These are phyloP conservation scores for Poecilia gillii DNA, from an alignment of 2,797 vertebrate genomes.

Conservation along the genomic window DNA sequence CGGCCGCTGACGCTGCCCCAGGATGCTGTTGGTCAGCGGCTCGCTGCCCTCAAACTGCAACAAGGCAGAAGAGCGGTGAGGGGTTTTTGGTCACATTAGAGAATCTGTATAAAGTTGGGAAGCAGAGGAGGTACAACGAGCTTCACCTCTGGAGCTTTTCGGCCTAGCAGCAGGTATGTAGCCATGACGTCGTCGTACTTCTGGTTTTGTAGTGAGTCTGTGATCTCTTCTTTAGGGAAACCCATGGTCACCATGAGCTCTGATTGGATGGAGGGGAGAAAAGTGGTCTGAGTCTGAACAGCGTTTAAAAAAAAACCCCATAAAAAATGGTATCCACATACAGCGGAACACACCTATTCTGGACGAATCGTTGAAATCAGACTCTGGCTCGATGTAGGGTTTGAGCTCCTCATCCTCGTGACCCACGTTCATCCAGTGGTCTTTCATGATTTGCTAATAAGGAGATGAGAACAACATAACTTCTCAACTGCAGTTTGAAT, in stretches of 20 bases:
- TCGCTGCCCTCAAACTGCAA: conserved; percentile 94
- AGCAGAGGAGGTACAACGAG: not conserved
- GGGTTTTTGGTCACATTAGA: not conserved
- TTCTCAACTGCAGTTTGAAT: conserved; percentile 2
- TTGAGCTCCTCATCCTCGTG: conserved; percentile 96
- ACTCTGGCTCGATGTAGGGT: conserved; percentile 92
- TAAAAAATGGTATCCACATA: not conserved
- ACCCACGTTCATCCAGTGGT: conserved; percentile 98
- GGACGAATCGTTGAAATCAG: conserved; percentile 91
- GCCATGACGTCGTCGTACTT: conserved; percentile 98
- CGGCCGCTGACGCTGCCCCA: conserved; percentile 92
- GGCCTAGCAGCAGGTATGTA: conserved; percentile 94
- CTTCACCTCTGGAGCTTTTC: conserved; percentile 92
- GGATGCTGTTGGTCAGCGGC: conserved; percentile 87
- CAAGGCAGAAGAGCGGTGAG: not conserved
- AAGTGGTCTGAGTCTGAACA: conserved; percentile 7
- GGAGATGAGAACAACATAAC: conserved; percentile 32
- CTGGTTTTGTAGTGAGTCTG: conserved; percentile 90
- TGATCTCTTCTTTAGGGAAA: conserved; percentile 95
- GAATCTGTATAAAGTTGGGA: not conserved
- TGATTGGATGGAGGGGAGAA: conserved; percentile 54
- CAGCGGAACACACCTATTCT: conserved; percentile 87
- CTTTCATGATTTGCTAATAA: conserved; percentile 97
- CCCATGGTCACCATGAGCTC: conserved; percentile 99
- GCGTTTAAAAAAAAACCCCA: not conserved